Evolutionary conservation across 92 coral and sea anemone genomes (phyloP).

Genomic region (Palythoa grandis): DNA sequence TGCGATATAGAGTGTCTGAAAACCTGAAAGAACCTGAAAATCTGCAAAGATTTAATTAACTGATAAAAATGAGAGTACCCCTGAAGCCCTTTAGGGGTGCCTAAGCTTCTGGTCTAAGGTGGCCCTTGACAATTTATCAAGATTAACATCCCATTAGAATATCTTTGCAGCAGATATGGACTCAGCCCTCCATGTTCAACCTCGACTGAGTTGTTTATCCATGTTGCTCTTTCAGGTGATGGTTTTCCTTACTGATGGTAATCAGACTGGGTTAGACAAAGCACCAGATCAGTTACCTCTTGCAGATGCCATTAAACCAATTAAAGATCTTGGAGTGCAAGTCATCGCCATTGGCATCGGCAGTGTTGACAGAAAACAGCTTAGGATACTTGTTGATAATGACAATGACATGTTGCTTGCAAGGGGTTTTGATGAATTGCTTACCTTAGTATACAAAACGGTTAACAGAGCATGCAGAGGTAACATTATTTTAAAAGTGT

Average conservation of each 20-base stretch:
- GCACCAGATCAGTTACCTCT: slow-evolving; percentile 54
- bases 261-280: slow-evolving; percentile 77
- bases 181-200: too few relatives aligned
- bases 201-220: not conserved
- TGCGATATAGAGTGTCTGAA: too few relatives aligned
- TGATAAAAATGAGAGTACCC: too few relatives aligned
- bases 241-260: slow-evolving; percentile 85
- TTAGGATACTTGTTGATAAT: slow-evolving; percentile 55
- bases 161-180: too few relatives aligned
- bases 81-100: too few relatives aligned
- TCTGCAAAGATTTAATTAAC: too few relatives aligned
- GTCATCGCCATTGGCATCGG: slow-evolving; percentile 84
- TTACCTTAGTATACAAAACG: slow-evolving; percentile 57
- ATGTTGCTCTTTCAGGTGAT: slow-evolving; percentile 53
- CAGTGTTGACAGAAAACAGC: slow-evolving; percentile 75
- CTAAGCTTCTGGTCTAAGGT: too few relatives aligned
- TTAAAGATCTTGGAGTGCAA: slow-evolving; percentile 58
- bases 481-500: not conserved
- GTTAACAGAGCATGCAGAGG: slow-evolving; percentile 82
- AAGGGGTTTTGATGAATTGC: slow-evolving; percentile 60
- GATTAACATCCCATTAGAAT: too few relatives aligned
- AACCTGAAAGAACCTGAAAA: too few relatives aligned
- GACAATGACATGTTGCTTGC: slow-evolving; percentile 64
- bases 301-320: slow-evolving; percentile 66
- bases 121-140: too few relatives aligned